A percentile compares a stretch with the other conserved stretches of the same genome.
Conservation (phyloP, 2,888 invertebrate species). For the Tetrapedia diversipes region DNA sequence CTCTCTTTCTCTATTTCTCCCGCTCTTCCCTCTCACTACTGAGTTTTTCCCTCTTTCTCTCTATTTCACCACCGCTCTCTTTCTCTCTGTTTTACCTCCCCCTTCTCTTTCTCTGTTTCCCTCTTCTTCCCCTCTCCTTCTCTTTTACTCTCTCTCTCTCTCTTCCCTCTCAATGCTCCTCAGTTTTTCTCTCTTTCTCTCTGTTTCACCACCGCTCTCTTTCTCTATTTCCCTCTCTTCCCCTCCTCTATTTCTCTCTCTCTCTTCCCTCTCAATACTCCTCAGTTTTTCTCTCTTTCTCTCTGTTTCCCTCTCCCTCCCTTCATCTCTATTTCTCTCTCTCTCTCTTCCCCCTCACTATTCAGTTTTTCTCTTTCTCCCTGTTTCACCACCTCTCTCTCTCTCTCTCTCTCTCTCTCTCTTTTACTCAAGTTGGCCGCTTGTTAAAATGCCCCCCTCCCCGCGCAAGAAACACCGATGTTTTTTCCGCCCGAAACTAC, state of each 20-base stretch:
- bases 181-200: too few species aligned
- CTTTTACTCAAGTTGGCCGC: neutral
- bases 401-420: neutral
- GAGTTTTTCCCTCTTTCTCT: too few species aligned
- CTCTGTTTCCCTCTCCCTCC: neutral
- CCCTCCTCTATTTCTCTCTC: constrained; percentile 1
- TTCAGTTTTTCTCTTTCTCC: too few species aligned
- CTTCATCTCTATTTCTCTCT: neutral
- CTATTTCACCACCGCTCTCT: constrained; percentile 2
- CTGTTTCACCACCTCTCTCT: constrained; percentile 2
- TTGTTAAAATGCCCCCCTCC: constrained; percentile 23
- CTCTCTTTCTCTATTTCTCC: neutral
- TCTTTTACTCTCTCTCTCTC: neutral
- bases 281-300: too few species aligned
- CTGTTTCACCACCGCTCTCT: constrained; percentile 2
- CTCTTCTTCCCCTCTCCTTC: constrained; percentile 5
- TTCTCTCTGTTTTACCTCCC: too few species aligned
- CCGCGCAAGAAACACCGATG: constrained; percentile 17
- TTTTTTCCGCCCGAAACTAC: constrained; percentile 7
- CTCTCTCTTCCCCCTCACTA: too few species aligned
- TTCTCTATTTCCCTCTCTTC: neutral
- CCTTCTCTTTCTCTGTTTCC: too few species aligned
- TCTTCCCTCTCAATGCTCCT: too few species aligned
- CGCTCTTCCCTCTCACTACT: too few species aligned
- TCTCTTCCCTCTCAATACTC: too few species aligned